Evolutionary conservation across 2,888 invertebrate species (phyloP), one percentile per base, ranked within the genome.

Genomic region (Chromoteleia sp.): DNA sequence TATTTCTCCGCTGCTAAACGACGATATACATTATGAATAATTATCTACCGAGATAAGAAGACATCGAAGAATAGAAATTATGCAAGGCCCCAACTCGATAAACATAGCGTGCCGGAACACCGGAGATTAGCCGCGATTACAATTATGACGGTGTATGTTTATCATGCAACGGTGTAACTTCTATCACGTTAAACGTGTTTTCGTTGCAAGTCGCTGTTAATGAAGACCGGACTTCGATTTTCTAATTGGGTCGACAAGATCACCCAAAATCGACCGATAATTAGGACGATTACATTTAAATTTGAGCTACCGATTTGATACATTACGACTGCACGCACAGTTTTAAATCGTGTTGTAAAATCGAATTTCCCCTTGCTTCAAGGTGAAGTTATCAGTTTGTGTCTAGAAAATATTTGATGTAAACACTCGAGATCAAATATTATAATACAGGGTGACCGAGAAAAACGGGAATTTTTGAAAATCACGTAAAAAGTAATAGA

Each of bases 11-110:
- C 63, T 50, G 54, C 71, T 56, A 48, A 71, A 41, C 58, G 56
- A 56, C 56, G 61, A 75, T 75, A 75, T 17, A 29, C 21, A 74
- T 74, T 74, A 63, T 56, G 54, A 63, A 71, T 71, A 73, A 73
- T 73, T 73, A 73, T 73, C n/a, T 14, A n/a, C 2, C 14, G 41
- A 39, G 59, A 61, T 73, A 73, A 73, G 41, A 39, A 19, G 52
- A 33, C 56, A 12, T 36, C 50, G 58, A 71, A 71, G 70, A 71
- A 71, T 58, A 41, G 61, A 52, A 59, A 73, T 73, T 61, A 73
- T 58, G 61, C 50, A 73, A 73, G 52, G 61, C 15, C 15, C 7
- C 29, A 36, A 19, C 15, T 39, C 43, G 52, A 63, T 73, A 63
- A 73, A 45, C 54, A 63, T 25, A 63, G 52, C 8, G 25, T 10